phyloP scores from a whole-genome alignment of 2,888 invertebrate genomes.

The Anagyrus pseudococci region DNA sequence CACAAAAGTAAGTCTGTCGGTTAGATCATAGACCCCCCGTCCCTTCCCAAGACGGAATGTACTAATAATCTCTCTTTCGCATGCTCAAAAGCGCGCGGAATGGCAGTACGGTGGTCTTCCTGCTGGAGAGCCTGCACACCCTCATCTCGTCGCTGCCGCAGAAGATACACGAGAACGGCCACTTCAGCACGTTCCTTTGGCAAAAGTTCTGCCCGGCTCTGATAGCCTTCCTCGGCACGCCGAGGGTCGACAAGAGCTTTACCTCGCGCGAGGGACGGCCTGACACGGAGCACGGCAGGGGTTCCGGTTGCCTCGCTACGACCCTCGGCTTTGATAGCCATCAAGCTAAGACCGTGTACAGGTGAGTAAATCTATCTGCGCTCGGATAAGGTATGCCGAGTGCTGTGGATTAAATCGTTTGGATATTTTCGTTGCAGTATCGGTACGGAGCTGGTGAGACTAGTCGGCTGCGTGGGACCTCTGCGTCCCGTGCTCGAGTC shows the following conservation, averaged over 20 bases:
- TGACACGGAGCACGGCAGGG: slow-evolving; percentile 67
- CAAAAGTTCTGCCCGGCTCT: slow-evolving; percentile 91
- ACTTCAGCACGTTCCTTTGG: slow-evolving; percentile 90
- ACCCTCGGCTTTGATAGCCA: slow-evolving; percentile 81
- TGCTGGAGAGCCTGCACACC: slow-evolving; percentile 86
- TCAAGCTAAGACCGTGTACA: slow-evolving; percentile 89
- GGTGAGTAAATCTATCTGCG: slow-evolving; percentile 61
- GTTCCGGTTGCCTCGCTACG: slow-evolving; percentile 74
- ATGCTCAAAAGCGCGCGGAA: slow-evolving; percentile 57
- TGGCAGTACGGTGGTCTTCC: slow-evolving; percentile 75
- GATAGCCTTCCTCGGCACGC: slow-evolving; percentile 87
- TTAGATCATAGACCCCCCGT: too few relatives aligned
- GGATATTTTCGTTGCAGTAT: slow-evolving; percentile 68
- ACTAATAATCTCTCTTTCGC: too few relatives aligned
- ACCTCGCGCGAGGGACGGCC: slow-evolving; percentile 69
- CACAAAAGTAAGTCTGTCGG: slow-evolving; percentile 69
- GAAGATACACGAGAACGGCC: slow-evolving; percentile 81
- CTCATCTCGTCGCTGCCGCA: slow-evolving; percentile 83
- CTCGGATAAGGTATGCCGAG: too few relatives aligned
- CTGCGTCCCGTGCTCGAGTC: slow-evolving; percentile 91
- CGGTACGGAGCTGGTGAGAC: slow-evolving; percentile 84
- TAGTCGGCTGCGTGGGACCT: slow-evolving; percentile 87
- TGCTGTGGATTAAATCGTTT: too few relatives aligned
- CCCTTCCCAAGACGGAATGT: too few relatives aligned
- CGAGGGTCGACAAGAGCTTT: slow-evolving; percentile 81